phyloP scores from a whole-genome alignment of 2,888 invertebrate genomes.

The Sesamia inferens region DNA sequence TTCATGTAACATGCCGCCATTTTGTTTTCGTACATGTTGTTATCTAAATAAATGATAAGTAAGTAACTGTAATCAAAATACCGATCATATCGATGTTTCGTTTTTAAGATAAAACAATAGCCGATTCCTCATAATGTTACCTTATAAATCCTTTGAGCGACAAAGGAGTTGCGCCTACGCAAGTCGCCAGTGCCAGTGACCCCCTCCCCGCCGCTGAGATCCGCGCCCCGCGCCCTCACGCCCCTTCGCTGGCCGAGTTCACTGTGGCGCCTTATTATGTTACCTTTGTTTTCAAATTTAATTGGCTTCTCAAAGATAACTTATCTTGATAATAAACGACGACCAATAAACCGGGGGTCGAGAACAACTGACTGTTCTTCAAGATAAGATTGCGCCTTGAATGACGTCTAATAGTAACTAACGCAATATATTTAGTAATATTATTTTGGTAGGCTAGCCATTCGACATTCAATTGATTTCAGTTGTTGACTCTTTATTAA shows the following conservation, averaged over 20 bases:
- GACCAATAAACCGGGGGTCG: slow-evolving; percentile 88
- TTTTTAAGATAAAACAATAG: slow-evolving; percentile 65
- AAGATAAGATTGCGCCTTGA: slow-evolving; percentile 84
- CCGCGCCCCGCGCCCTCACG: slow-evolving; percentile 56
- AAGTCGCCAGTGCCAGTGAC: slow-evolving; percentile 76
- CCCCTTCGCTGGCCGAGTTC: slow-evolving; percentile 67
- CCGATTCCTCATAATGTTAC: slow-evolving; percentile 74
- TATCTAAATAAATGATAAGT: slow-evolving; percentile 49
- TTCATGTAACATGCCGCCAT: slow-evolving; percentile 32
- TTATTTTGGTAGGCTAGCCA: slow-evolving; percentile 36
- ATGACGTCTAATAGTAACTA: slow-evolving; percentile 81
- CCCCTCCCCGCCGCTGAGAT: slow-evolving; percentile 67
- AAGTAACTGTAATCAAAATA: slow-evolving; percentile 57
- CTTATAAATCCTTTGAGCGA: slow-evolving; percentile 82
- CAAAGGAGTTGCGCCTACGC: slow-evolving; percentile 87
- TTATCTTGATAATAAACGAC: slow-evolving; percentile 90
- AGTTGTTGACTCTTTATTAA: background rate
- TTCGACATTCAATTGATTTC: slow-evolving; percentile 17
- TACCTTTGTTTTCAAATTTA: slow-evolving; percentile 90
- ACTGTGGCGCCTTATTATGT: slow-evolving; percentile 89
- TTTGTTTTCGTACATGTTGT: slow-evolving; percentile 43
- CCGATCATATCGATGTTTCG: slow-evolving; percentile 52
- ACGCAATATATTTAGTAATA: slow-evolving; percentile 45
- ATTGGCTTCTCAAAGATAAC: slow-evolving; percentile 89
- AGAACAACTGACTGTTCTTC: slow-evolving; percentile 82